Evolutionary conservation across 2,888 invertebrate genomes (phyloP), one percentile per base, ranked within the genome.

Genomic region (Exephanes ischioxanthus): DNA sequence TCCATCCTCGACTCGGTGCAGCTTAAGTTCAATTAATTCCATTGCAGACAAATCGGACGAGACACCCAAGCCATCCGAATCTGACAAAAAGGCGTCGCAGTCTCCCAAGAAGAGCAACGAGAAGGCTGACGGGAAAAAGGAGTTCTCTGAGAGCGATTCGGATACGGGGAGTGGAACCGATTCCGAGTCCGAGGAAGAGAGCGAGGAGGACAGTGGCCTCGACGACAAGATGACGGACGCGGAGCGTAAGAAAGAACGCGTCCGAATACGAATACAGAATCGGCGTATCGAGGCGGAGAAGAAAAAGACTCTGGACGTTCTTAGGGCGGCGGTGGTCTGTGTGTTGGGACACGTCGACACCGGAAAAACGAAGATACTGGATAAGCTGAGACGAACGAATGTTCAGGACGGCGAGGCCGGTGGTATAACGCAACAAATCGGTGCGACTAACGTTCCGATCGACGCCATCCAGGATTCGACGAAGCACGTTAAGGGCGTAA

Each of bases 331-430:
- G 0, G 99, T 99, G 1, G 99, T 99, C 0, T 99, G 99, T 93
- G 99, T 99, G 0, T 95, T 99, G 1, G 99, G 99, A 0, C 99
- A 99, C 94, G 99, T 99, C 72, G 99, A 99, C 95, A 99, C 99
- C 0, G 99, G 99, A 82, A 99, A 99, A 95, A 99, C 99, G 0
- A 99, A 99, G 94, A 99, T 99, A 92, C 94, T 99, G 78, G 99
- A 99, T 94, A 99, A 99, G 94, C 95, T 98, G 75, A 95, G 98
- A 30, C 95, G 98, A 66, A 98, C 98, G 0, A 97, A 98, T 92
- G 98, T 98, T 0, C 98, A 98, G 93, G 98, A 98, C 89, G 97
- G 98, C 0, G 99, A 99, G 95, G 99, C 99, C 1, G 99, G 99
- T 66, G 99, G 99, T 87, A 99, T 99, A 87, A 99, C 99, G 0